Percentiles rank a stretch among this genome's conserved stretches.
phyloP scores from a whole-genome alignment of 1,140 invertebrate species.

The Antheraea mylitta region DNA sequence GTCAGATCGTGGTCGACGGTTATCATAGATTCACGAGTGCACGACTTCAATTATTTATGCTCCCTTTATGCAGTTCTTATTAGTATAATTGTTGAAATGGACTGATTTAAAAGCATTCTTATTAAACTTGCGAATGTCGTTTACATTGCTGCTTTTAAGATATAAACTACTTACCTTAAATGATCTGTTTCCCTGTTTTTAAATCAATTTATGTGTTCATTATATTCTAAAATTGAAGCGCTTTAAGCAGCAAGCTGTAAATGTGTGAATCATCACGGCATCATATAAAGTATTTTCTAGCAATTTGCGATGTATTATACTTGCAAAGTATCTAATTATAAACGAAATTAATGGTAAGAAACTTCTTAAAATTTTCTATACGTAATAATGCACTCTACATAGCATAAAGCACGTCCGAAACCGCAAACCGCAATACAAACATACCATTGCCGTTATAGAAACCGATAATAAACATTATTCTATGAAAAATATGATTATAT shows the following conservation, averaged over 20 bases:
- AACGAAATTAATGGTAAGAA: not conserved
- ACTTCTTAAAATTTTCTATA: not conserved
- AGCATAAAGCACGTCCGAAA: slow-evolving; percentile 6
- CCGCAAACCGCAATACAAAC: slow-evolving; percentile 4
- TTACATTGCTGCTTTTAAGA: no score
- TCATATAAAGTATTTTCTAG: not conserved
- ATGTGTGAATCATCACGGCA: not conserved
- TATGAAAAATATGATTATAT: not conserved
- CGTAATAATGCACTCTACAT: not conserved
- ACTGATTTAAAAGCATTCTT: no score
- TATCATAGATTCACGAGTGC: not conserved
- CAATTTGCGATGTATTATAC: no score
- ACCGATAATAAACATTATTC: not conserved
- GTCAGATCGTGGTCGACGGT: not conserved
- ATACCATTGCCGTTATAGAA: not conserved
- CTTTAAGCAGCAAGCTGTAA: not conserved
- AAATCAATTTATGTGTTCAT: no score
- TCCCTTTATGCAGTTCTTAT: no score
- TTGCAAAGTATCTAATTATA: not conserved
- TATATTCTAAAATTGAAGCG: not conserved
- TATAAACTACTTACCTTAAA: no score
- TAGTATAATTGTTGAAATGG: no score
- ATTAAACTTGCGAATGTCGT: no score
- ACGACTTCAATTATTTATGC: not conserved
- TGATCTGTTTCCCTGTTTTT: no score